Evolutionary conservation across 2,888 invertebrate species (phyloP), one percentile per base, ranked within the genome.

Genomic region (Apomyelois bistriatella): DNA sequence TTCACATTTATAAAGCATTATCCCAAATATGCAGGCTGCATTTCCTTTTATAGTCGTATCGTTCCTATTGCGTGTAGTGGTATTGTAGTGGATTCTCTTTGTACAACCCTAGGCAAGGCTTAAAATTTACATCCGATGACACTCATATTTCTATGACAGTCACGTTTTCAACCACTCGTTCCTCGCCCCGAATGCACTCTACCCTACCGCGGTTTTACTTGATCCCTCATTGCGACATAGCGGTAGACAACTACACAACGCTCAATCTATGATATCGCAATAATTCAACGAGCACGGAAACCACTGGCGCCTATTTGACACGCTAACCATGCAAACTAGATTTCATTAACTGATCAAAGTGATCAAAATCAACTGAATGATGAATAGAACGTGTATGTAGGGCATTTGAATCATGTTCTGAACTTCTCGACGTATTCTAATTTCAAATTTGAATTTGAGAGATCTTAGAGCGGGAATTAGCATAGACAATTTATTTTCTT

Each of bases 301-400:
- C 47, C 32, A 12, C 47, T 15, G 41, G 47, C 47, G 47, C 47
- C 47, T 32, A 12, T 28, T 32, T 47, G 47, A 48, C 48, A 48
- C 12, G 3, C 35, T 17, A 8, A 3, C 0, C 13, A 13, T 12
- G 22, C 22, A 22, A 43, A 12, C 28, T 28, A 13, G 43, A 43
- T 28, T 28, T 28, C 43, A 30, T 30, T 43, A 43, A 43, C 12
- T 43, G 43, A 43, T 43, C 28, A 12, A 30, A 43, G 30, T 43
- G 43, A 43, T 43, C 28, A 12, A 30, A 43, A 43, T 43, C 43
- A 43, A 16, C 17, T 3, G 5, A 41, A 43, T 42, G 42, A 30
- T 30, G 43, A 43, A 43, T 30, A 8, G 43, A 7, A 7, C 43
- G 8, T 13, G 12, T 13, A 43, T 13, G 9, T 43, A 43, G 43